Percentiles rank a stretch among this genome's conserved stretches.
phyloP scores from a whole-genome alignment of 2,888 invertebrate species.

The Cephus pygmeus region DNA sequence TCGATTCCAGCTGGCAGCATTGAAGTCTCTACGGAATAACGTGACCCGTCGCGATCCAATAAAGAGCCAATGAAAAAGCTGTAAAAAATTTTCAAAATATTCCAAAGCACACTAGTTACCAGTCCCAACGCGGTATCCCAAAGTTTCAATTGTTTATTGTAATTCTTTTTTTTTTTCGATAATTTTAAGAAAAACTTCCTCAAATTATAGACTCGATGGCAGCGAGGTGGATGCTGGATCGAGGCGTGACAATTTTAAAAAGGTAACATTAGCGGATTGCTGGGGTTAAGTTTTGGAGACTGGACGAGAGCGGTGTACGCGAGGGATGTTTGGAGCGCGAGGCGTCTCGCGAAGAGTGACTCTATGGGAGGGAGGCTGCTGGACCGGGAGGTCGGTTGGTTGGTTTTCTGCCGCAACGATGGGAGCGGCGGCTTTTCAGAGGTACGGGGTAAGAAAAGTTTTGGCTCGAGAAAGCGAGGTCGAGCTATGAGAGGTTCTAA shows the following conservation, averaged over 20 bases:
- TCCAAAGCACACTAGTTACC: neutral
- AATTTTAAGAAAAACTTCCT: neutral
- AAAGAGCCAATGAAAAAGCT: neutral
- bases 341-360: neutral
- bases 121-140: neutral
- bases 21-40: constrained; percentile 41
- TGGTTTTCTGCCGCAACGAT: neutral
- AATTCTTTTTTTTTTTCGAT: neutral
- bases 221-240: neutral
- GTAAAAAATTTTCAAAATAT: neutral
- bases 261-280: constrained; percentile 12
- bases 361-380: neutral
- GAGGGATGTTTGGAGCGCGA: neutral
- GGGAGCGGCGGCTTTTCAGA: constrained; percentile 13
- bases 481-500: constrained; percentile 58
- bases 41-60: neutral
- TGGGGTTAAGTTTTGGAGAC: constrained; percentile 2
- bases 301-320: neutral
- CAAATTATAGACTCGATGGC: neutral
- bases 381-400: constrained; percentile 20
- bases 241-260: constrained; percentile 7
- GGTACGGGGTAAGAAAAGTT: constrained; percentile 43
- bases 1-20: constrained; percentile 39
- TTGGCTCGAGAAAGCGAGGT: constrained; percentile 29
- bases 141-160: neutral